Percentiles rank a stretch among this genome's conserved stretches.
These are phyloP conservation scores for Sternotherus odoratus DNA, from an alignment of 2,797 vertebrate species.

Conservation along the genomic window DNA sequence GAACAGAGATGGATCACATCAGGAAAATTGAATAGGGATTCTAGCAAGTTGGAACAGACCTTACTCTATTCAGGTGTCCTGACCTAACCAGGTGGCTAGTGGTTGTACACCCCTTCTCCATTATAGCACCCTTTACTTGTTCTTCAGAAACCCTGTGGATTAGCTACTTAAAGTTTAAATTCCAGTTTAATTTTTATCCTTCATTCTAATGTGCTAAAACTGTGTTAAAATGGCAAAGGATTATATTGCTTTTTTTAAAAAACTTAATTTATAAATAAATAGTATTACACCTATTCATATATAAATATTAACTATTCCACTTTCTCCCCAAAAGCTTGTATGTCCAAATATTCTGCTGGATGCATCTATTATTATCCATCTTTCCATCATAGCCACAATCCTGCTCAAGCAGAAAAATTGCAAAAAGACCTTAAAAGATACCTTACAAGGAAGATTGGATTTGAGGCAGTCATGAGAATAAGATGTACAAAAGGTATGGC, in stretches of 20 bases:
- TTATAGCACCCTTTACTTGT: neutral
- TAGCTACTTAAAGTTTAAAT: neutral
- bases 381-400: slow-evolving; percentile 91
- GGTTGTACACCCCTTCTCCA: neutral
- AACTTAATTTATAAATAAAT: neutral
- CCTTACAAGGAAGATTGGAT: slow-evolving; percentile 96
- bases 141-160: neutral
- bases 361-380: slow-evolving; percentile 96
- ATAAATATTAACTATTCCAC: neutral
- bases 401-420: slow-evolving; percentile 89
- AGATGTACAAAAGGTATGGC: slow-evolving; percentile 95
- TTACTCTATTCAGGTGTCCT: neutral
- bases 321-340: slow-evolving; percentile 84
- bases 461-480: slow-evolving; percentile 99
- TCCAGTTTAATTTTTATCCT: neutral
- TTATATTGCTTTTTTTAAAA: neutral
- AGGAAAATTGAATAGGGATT: neutral
- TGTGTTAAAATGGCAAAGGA: neutral
- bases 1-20: neutral
- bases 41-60: neutral
- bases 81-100: neutral
- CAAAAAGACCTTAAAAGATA: slow-evolving; percentile 95
- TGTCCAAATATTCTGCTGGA: slow-evolving; percentile 96
- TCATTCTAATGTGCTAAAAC: neutral
- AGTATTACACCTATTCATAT: neutral